Percentiles rank a stretch among this genome's conserved stretches.
These are phyloP conservation scores for Octomys mimax DNA, from an alignment of 2,797 vertebrate species.

Conservation along the genomic window DNA sequence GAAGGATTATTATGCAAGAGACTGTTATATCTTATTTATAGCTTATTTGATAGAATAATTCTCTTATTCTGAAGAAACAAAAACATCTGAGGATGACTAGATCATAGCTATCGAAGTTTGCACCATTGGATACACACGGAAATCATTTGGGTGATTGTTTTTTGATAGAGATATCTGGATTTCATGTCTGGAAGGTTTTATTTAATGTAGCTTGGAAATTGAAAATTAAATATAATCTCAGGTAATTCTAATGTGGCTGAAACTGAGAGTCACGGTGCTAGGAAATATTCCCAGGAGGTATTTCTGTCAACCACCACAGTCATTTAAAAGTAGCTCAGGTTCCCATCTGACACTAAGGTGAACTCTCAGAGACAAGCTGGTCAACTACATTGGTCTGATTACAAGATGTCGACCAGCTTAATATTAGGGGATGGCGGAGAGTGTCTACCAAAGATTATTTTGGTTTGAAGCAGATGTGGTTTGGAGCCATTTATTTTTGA, in stretches of 20 bases:
- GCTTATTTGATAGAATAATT: slow-evolving; percentile 29
- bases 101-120: not conserved
- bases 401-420: not conserved
- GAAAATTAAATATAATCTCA: not conserved
- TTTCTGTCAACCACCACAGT: not conserved
- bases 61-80: not conserved
- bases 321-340: slow-evolving; percentile 42
- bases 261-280: not conserved
- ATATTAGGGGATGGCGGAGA: not conserved
- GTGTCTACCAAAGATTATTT: not conserved
- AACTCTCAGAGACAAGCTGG: not conserved
- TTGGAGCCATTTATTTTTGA: slow-evolving; percentile 46
- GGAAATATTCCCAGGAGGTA: not conserved
- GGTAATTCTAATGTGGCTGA: not conserved
- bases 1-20: not conserved
- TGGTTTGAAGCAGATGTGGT: slow-evolving; percentile 22
- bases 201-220: not conserved
- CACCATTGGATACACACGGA: not conserved
- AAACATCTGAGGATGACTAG: not conserved
- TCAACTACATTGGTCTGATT: not conserved
- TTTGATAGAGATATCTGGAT: not conserved
- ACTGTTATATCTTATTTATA: not conserved
- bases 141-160: not conserved
- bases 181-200: not conserved
- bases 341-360: not conserved